A percentile compares a stretch with the other conserved stretches of the same genome.
These are phyloP conservation scores for Protosalanx chinensis DNA, from an alignment of 2,797 vertebrate genomes.

Conservation along the genomic window DNA sequence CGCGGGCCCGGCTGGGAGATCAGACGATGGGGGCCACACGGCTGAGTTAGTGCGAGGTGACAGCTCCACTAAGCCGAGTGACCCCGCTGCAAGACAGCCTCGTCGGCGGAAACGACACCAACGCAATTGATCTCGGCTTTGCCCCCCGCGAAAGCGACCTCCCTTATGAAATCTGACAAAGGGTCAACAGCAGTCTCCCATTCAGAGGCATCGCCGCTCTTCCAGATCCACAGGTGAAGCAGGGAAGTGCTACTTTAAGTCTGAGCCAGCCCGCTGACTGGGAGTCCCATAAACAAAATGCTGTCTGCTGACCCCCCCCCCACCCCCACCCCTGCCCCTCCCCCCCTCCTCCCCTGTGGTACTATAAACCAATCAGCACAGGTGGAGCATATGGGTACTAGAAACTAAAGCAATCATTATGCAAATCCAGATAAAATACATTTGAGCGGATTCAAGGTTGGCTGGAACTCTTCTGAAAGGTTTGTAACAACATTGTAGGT, in stretches of 20 bases:
- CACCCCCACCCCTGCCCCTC: conserved; percentile 2
- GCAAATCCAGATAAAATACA: conserved; percentile 58
- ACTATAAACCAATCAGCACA: conserved; percentile 59
- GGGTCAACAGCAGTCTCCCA: conserved; percentile 46
- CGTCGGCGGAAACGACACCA: conserved; percentile 55
- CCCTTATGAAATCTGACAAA: conserved; percentile 49
- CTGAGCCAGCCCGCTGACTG: conserved; percentile 11
- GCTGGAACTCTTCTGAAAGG: conserved; percentile 27
- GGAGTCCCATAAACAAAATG: conserved; percentile 15
- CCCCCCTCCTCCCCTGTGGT: conserved; percentile 17
- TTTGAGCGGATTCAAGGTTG: conserved; percentile 54
- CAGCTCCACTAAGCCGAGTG: conserved; percentile 45
- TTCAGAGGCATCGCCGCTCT: conserved; percentile 12
- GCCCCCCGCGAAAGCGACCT: conserved; percentile 32
- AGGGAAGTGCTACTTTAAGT: conserved; percentile 25
- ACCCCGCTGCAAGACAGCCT: conserved; percentile 45
- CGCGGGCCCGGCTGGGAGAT: conserved; percentile 23
- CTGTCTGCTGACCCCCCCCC: conserved; percentile 22
- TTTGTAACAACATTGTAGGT: too few relatives aligned
- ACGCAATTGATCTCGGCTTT: conserved; percentile 46
- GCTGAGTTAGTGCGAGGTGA: conserved; percentile 45
- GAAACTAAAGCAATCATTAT: conserved; percentile 60
- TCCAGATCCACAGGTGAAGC: conserved; percentile 17
- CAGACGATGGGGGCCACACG: conserved; percentile 21
- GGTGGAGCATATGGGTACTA: conserved; percentile 61